Evolutionary conservation across 1,140 invertebrate genomes (phyloP).

Genomic region (Halesus radiatus): DNA sequence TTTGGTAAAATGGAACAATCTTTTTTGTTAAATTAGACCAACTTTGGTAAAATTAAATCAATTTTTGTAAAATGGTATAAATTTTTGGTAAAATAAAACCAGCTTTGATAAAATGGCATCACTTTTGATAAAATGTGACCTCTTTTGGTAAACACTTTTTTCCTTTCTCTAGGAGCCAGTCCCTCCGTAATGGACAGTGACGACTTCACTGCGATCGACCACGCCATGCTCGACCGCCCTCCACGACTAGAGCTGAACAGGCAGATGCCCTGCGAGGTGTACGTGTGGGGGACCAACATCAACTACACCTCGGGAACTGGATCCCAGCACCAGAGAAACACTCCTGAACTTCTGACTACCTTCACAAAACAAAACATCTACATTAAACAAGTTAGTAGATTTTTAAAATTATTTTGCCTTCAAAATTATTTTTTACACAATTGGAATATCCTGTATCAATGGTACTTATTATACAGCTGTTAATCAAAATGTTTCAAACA

Average conservation of each 20-base stretch:
- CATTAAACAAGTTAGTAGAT: slow-evolving; percentile 65
- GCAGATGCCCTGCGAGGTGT: slow-evolving; percentile 69
- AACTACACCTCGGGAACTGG: slow-evolving; percentile 80
- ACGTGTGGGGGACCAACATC: slow-evolving; percentile 82
- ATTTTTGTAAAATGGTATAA: too few species aligned
- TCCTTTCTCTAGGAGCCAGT: slow-evolving; percentile 62
- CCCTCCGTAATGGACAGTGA: slow-evolving; percentile 67
- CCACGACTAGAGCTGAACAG: slow-evolving; percentile 35
- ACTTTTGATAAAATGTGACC: too few species aligned
- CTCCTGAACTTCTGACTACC: slow-evolving; percentile 64
- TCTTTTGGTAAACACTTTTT: slow-evolving; percentile 25
- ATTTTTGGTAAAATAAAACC: too few species aligned
- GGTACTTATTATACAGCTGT: too few species aligned
- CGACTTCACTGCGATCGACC: slow-evolving; percentile 66
- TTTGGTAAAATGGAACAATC: too few species aligned
- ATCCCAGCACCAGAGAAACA: slow-evolving; percentile 63
- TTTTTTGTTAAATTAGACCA: too few species aligned
- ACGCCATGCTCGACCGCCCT: slow-evolving; percentile 65
- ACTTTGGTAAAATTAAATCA: too few species aligned
- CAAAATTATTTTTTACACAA: too few species aligned
- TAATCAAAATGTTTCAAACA: too few species aligned
- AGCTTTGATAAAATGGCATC: too few species aligned
- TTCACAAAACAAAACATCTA: slow-evolving; percentile 63
- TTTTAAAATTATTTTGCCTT: too few species aligned
- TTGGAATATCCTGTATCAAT: too few species aligned